Base-by-base conservation (phyloP, 1,140 invertebrate species). In the Drosophila neocordata region DNA sequence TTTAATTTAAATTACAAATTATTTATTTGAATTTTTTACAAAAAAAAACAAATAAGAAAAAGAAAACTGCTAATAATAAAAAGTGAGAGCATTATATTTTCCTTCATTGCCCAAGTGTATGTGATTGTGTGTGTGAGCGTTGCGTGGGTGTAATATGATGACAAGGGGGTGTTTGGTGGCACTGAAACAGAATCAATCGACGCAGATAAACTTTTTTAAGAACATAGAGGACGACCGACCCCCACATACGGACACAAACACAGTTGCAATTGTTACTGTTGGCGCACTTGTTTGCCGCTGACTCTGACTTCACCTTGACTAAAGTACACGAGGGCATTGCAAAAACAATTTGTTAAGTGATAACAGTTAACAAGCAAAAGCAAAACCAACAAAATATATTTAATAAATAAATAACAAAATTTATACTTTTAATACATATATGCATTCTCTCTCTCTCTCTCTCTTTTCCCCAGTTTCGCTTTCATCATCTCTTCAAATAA, bases 291-390 rank as follows among this genome's bases (percentile, higher is more conserved):
- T 55, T 63, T 9, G 68, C 55, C 24, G 44, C 74, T 85, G 81
- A 85, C 81, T 85, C 77, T 85, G 82, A 87, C 82, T 85, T 85
- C 81, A 85, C 81, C 81, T 85, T 85, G 81, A 85, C 81, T 85
- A 85, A 85, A 85, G 81, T 85, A 78, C 81, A 87, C 69, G 60
- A 63, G 66, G 60, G 58, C 79, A 65, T 66, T 71, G 69, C 76
- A 76, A 69, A 60, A 61, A 52, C 44, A 41, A 56, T 52, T 38
- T 27, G 41, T n/a, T 57, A 59, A 44, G 15, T 35, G 22, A 48
- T 56, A 24, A 63, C 18, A 52, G 83, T 83, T 87, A 87, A 87
- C 68, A 66, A 69, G 52, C 59, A 58, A 35, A 34, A 44, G 27
- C 20, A 55, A 37, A 12, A 55, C 53, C 12, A 41, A 63, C 48